Percentiles rank a stretch among this genome's conserved stretches.
Evolutionary conservation across 1,140 invertebrate genomes (phyloP).

Genomic region (Solen grandis): DNA sequence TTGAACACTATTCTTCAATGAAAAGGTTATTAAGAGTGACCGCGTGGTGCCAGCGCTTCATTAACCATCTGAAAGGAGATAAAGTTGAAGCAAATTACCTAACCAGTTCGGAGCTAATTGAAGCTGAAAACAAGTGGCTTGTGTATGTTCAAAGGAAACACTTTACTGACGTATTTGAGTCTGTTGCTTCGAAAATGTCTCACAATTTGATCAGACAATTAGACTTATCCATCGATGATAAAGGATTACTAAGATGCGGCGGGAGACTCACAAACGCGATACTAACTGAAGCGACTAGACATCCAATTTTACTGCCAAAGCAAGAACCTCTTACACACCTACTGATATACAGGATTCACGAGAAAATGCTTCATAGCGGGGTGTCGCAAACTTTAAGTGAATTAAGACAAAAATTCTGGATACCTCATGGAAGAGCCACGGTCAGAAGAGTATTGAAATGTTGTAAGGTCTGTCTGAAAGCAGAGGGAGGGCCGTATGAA

Average conservation of each 20-base stretch:
- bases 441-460: not conserved
- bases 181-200: not conserved
- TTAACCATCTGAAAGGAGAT: not conserved
- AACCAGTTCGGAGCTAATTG: not conserved
- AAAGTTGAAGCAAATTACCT: not conserved
- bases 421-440: constrained; percentile 17
- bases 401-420: constrained; percentile 27
- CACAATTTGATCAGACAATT: constrained; percentile 11
- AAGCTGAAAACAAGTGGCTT: constrained; percentile 3
- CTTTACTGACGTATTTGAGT: constrained; percentile 11
- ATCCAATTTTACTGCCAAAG: not conserved
- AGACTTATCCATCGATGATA: not conserved
- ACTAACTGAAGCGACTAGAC: not conserved
- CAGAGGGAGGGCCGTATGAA: constrained; percentile 20
- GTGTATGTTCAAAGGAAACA: not conserved
- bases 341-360: constrained; percentile 3
- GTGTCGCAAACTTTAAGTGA: constrained; percentile 28
- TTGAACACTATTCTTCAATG: constrained; percentile 1
- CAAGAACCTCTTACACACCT: constrained; percentile 10
- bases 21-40: not conserved
- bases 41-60: not conserved
- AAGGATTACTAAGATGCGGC: not conserved
- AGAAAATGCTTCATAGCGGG: constrained; percentile 9
- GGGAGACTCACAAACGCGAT: not conserved
- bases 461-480: not conserved